Conservation (phyloP, 2,113 vertebrate genomes). For the Atrichornis clamosus region DNA sequence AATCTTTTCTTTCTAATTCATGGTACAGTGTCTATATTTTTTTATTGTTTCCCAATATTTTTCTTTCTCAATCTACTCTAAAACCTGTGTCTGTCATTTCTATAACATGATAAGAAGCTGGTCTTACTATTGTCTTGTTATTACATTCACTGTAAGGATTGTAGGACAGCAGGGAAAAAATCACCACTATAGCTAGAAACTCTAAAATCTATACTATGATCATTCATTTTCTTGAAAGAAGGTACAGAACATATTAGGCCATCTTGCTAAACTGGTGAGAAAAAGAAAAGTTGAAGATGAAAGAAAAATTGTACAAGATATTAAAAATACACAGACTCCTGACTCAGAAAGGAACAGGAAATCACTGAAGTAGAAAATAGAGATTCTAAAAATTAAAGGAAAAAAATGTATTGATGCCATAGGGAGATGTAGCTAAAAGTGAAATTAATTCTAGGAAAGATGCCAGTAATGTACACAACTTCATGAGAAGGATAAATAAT, state of each 20-base stretch:
- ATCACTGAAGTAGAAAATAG: constrained; percentile 23
- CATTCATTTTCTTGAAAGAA: background rate
- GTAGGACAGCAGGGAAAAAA: background rate
- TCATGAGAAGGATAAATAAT: background rate
- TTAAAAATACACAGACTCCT: constrained; percentile 1
- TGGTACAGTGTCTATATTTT: background rate
- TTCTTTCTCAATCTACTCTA: background rate
- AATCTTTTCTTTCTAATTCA: background rate
- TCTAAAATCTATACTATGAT: background rate
- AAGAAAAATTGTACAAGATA: background rate
- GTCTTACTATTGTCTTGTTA: background rate
- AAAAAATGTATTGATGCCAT: background rate
- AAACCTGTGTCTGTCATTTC: background rate
- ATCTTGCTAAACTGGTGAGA: background rate
- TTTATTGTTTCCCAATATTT: background rate
- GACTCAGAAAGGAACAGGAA: constrained; percentile 13
- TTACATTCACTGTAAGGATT: background rate
- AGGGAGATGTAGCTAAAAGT: background rate
- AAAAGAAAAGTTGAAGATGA: background rate
- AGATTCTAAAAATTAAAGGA: background rate
- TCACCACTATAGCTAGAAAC: background rate
- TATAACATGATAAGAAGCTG: background rate
- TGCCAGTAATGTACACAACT: background rate
- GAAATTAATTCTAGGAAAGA: background rate
- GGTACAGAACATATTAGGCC: background rate